These are phyloP conservation scores for Drosophila pseudotalamancana DNA, from an alignment of 2,888 invertebrate genomes.

Conservation along the genomic window DNA sequence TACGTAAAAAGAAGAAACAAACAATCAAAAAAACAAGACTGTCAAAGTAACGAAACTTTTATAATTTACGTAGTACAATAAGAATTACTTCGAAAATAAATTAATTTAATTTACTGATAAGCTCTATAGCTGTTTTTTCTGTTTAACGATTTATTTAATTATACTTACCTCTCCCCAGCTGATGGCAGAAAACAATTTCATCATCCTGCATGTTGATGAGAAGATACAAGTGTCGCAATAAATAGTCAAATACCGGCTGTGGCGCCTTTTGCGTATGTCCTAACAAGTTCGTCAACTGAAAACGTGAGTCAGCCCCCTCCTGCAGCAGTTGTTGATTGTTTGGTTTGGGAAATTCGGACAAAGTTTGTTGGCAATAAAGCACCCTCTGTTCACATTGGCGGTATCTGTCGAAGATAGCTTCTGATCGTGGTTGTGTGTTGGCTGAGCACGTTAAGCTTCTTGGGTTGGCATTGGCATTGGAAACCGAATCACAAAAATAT, in stretches of 20 bases:
- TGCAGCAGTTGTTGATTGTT: constrained; percentile 18
- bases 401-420: constrained; percentile 7
- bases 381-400: constrained; percentile 10
- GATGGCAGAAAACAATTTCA: constrained; percentile 63
- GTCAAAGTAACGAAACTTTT: constrained; percentile 1
- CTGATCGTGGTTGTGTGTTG: constrained; percentile 3
- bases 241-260: constrained; percentile 23
- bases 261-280: constrained; percentile 9
- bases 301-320: constrained; percentile 25
- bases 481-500: constrained; percentile 19
- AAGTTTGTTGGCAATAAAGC: constrained; percentile 5
- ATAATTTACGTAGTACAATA: background rate
- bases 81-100: background rate
- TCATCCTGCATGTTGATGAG: constrained; percentile 49
- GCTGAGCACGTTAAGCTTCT: constrained; percentile 2
- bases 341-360: background rate
- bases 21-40: background rate
- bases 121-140: background rate
- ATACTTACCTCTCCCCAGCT: constrained; percentile 82
- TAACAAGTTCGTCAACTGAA: constrained; percentile 15
- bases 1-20: constrained; percentile 1
- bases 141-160: constrained; percentile 29
- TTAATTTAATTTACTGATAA: background rate
- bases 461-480: constrained; percentile 33
- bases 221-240: background rate